Base-by-base conservation (phyloP, 53 echinoderm and acorn worm genomes). In the Mesocentrotus franciscanus region DNA sequence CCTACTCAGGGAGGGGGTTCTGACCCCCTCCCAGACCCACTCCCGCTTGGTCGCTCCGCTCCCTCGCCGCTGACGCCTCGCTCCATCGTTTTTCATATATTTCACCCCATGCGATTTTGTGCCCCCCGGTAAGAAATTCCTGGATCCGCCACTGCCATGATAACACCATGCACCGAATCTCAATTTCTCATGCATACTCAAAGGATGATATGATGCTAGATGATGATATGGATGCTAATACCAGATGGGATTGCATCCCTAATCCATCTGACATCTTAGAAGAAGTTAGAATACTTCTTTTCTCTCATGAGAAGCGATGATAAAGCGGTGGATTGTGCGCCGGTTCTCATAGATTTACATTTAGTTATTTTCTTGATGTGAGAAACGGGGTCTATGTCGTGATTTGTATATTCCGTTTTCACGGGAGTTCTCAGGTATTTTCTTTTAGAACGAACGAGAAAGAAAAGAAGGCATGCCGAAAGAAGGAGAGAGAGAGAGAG, bases 181-280 rank as follows among this genome's bases (percentile, higher is more conserved):
- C 3, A n/a, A 85, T 57, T 58, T 85, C 56, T 85, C 9, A 57
- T 56, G 26, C 58, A 24, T 58, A 6, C 85, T 9, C n/a, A n/a
- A 10, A 13, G 6, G 85, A 10, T 7, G 56, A 8, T 22, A 57
- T 1, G 85, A n/a, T 57, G 85, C 56, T 58, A 8, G 9, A 57
- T 1, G 85, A n/a, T 57, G 85, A 26, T 58, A 22, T 83, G 13
- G 20, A 83, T 83, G 42, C 17, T 83, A 85, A 11, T 57, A 56
- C 27, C 24, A n/a, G 57, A 85, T 58, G 58, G 58, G 12, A 56
- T 12, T 2, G 85, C 85, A 85, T 56, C 57, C n/a, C 1, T 56
- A 58, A 85, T 85, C 85, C 58, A 57, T 85, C 27, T 85, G 85
- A 58, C 57, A 85, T 85, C n/a, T 56, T n/a, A 85, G 85, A 58